phyloP scores from a whole-genome alignment of 1,140 invertebrate genomes.

The Drosophila tsacasi region DNA sequence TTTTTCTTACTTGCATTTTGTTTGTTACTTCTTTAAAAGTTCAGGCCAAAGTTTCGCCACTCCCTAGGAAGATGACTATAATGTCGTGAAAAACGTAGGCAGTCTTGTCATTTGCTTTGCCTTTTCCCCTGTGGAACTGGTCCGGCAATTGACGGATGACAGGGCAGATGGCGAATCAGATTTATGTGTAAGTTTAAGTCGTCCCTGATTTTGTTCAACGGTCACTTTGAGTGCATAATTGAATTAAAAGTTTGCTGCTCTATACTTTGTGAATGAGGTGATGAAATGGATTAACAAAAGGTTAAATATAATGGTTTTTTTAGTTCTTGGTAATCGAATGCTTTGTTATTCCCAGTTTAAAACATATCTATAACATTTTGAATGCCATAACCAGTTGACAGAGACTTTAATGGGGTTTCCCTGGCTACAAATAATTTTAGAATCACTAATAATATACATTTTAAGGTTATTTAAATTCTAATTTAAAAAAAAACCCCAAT shows the following conservation, averaged over 20 bases:
- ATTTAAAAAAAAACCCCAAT: too few species aligned
- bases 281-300: background rate
- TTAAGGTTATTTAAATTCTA: background rate
- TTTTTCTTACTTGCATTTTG: constrained; percentile 38
- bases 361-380: background rate
- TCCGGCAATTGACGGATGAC: constrained; percentile 38
- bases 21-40: constrained; percentile 38
- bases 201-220: constrained; percentile 25
- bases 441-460: background rate
- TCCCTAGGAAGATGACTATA: constrained; percentile 14
- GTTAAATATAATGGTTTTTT: background rate
- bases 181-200: constrained; percentile 18
- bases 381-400: background rate
- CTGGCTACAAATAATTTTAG: background rate
- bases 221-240: constrained; percentile 35
- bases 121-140: background rate
- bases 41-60: constrained; percentile 25
- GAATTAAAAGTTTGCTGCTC: constrained; percentile 34
- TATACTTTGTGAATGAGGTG: background rate
- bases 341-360: background rate
- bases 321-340: background rate
- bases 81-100: constrained; percentile 33
- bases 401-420: background rate
- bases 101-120: constrained; percentile 29
- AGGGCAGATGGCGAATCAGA: constrained; percentile 26